Conservation (phyloP, 2,113 vertebrate genomes). For the Rhodinocichla rosea region DNA sequence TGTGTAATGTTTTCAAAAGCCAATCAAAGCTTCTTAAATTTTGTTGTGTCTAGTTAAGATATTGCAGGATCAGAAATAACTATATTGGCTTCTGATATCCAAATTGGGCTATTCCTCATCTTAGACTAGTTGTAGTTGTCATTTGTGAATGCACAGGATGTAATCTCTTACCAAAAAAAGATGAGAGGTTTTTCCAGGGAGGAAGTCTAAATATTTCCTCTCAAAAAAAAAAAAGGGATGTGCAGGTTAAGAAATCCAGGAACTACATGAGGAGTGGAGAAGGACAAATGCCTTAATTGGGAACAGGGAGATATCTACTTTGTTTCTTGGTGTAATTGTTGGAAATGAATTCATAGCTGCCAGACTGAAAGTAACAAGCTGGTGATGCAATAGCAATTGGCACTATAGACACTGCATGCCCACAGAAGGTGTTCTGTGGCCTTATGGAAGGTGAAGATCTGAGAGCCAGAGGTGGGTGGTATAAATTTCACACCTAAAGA, state of each 20-base stretch:
- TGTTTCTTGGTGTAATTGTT: background rate
- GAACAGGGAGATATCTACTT: background rate
- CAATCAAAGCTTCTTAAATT: background rate
- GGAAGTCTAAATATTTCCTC: background rate
- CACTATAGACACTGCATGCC: background rate
- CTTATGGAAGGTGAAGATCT: background rate
- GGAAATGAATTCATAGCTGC: background rate
- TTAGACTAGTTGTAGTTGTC: background rate
- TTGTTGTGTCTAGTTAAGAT: background rate
- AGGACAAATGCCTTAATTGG: background rate
- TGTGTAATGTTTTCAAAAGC: background rate
- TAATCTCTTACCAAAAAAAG: background rate
- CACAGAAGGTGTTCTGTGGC: background rate
- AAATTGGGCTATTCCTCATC: background rate
- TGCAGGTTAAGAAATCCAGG: background rate
- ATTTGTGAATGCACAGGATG: background rate
- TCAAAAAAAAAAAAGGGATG: background rate
- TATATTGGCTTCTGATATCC: background rate
- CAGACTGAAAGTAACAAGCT: background rate
- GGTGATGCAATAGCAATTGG: background rate
- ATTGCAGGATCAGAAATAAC: background rate
- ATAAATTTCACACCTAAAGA: background rate
- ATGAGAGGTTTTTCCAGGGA: background rate
- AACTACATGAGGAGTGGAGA: background rate
- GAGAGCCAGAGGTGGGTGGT: background rate